These are phyloP conservation scores for Dynastes maya DNA, from an alignment of 2,888 invertebrate genomes.

Conservation along the genomic window DNA sequence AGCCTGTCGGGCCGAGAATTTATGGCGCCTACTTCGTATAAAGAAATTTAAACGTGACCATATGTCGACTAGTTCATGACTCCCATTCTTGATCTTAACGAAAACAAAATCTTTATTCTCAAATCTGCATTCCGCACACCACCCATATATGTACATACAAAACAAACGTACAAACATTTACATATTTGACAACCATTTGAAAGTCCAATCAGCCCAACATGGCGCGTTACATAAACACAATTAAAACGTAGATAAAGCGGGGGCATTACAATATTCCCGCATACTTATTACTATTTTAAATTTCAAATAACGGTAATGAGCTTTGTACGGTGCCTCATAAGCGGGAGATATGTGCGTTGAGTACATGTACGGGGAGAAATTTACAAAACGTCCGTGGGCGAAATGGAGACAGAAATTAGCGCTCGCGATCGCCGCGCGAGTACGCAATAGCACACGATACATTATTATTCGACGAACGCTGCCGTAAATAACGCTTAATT, in stretches of 20 bases:
- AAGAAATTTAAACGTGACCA: no score
- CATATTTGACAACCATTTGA: constrained; percentile 25
- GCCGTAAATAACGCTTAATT: constrained; percentile 9
- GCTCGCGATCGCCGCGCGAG: not conserved
- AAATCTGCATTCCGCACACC: not conserved
- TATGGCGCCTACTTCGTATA: no score
- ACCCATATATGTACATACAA: not conserved
- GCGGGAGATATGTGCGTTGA: not conserved
- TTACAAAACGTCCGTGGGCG: constrained; percentile 18
- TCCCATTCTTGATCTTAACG: not conserved
- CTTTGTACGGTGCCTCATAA: constrained; percentile 9
- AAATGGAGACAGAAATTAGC: constrained; percentile 29
- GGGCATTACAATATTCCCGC: constrained; percentile 20
- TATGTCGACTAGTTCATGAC: no score
- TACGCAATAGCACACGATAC: not conserved
- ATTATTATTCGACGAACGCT: not conserved
- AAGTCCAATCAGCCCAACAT: constrained; percentile 18
- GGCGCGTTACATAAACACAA: constrained; percentile 10
- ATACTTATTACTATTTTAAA: constrained; percentile 31
- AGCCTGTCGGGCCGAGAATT: no score
- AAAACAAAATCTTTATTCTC: constrained; percentile 3
- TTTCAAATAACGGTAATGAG: constrained; percentile 29
- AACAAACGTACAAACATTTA: constrained; percentile 1
- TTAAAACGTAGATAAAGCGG: constrained; percentile 23
- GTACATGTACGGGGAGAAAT: constrained; percentile 9